These are phyloP conservation scores for Oreotrochilus melanogaster DNA, from an alignment of 2,113 vertebrate genomes.

Conservation along the genomic window DNA sequence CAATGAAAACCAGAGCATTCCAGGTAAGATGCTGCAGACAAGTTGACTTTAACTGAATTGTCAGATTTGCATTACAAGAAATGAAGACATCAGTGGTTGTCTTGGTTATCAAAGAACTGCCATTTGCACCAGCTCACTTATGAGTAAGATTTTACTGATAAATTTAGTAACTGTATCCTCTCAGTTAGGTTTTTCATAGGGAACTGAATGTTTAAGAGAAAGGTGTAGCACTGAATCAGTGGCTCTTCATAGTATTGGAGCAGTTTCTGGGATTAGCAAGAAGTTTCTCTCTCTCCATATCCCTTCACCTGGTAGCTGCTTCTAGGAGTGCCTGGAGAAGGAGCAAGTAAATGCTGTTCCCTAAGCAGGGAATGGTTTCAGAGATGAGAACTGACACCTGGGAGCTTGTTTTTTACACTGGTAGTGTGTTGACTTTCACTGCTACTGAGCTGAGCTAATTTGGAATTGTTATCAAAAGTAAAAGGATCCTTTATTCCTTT, in stretches of 20 bases:
- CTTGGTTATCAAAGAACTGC: not conserved
- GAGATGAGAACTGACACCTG: not conserved
- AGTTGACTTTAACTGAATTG: not conserved
- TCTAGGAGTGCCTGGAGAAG: not conserved
- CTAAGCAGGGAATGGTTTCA: not conserved
- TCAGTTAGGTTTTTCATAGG: not conserved
- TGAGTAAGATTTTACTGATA: not conserved
- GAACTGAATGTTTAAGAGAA: not conserved
- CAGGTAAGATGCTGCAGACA: conserved; percentile 81
- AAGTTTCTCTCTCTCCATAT: not conserved
- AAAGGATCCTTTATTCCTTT: conserved; percentile 22
- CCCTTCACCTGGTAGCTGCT: not conserved
- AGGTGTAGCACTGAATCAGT: not conserved
- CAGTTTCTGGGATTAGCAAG: not conserved
- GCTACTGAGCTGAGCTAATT: not conserved
- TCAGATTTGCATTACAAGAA: not conserved
- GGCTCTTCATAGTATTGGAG: not conserved
- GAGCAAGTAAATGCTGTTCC: not conserved
- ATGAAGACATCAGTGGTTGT: not conserved
- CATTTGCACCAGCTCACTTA: not conserved
- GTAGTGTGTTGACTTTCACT: not conserved
- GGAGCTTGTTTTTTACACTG: not conserved
- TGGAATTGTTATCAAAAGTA: not conserved
- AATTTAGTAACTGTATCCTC: not conserved
- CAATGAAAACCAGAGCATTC: conserved; percentile 88